These are phyloP conservation scores for Bugula neritina DNA, from an alignment of 2,888 invertebrate species.

Conservation along the genomic window DNA sequence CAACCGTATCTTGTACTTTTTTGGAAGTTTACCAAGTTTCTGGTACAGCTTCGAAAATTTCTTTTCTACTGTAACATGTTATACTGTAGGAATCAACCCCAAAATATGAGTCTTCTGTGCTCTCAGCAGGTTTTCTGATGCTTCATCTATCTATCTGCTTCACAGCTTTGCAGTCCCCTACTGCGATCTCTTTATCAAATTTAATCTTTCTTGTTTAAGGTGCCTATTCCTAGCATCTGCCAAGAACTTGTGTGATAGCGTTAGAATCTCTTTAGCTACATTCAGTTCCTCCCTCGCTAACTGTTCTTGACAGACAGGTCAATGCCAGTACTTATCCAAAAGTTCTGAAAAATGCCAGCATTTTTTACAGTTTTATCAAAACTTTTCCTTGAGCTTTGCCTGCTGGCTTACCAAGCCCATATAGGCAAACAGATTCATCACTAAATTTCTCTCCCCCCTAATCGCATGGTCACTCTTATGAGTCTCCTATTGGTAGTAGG, in stretches of 20 bases:
- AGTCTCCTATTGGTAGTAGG: no score
- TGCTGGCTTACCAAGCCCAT: background rate
- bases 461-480: background rate
- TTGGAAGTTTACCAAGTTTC: background rate
- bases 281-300: no score
- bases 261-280: no score
- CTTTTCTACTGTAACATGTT: background rate
- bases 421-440: background rate
- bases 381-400: background rate
- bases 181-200: background rate
- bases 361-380: background rate
- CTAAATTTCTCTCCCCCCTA: background rate
- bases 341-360: background rate
- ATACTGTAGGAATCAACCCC: background rate
- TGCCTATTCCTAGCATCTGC: background rate
- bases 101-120: background rate
- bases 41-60: no score
- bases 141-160: background rate
- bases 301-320: background rate
- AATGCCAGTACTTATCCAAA: background rate
- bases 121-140: background rate
- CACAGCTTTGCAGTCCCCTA: background rate
- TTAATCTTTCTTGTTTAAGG: background rate
- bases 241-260: background rate
- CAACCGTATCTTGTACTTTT: background rate